Base-by-base conservation (phyloP, 2,113 vertebrate genomes). In the Picathartes gymnocephalus region DNA sequence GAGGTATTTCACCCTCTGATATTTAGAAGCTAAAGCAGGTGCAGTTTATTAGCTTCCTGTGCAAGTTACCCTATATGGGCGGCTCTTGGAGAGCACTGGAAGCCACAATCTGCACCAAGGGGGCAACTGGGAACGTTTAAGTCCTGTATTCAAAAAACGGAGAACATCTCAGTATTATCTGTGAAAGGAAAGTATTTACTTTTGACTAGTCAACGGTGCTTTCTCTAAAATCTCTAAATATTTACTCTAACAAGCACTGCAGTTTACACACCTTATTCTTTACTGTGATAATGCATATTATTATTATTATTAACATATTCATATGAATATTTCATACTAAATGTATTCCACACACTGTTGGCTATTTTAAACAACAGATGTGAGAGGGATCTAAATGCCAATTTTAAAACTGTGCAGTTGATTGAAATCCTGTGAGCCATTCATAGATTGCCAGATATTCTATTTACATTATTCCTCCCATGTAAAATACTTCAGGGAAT, bases 391-490 rank as follows among this genome's bases (percentile, higher is more conserved):
- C 94, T 93, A 96, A 94, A 90, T 86, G 88, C 90, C 95, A 90
- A 77, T 81, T 96, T 94, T 94, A 90, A 96, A 96, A 94, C 94
- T 90, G 73, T 65, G 69, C 85, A 86, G 88, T 93, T 86, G 92
- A 96, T 96, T 92, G 91, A 90, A 97, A 95, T 93, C 90, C 88
- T 92, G 81, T 92, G 82, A 92, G 88, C 93, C 93, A 96, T 93
- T 96, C 95, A 94, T 83, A 96, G 82, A 86, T 92, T 88, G 95
- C 90, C 93, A 96, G 92, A 95, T 95, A 96, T 56, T 96, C 90
- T 94, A 94, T 93, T 95, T 81, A 93, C 90, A 95, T 86, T 82
- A 95, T 90, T 93, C 76, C 64, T 93, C 82, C 72, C 22, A 71
- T 95, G 80, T 79, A 90, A 95, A 95, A 97, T 94, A 86, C 90